Percentiles rank a stretch among this genome's conserved stretches.
Conservation (phyloP, 2,888 invertebrate genomes). For the Kuschelorhynchus macadamiae region DNA sequence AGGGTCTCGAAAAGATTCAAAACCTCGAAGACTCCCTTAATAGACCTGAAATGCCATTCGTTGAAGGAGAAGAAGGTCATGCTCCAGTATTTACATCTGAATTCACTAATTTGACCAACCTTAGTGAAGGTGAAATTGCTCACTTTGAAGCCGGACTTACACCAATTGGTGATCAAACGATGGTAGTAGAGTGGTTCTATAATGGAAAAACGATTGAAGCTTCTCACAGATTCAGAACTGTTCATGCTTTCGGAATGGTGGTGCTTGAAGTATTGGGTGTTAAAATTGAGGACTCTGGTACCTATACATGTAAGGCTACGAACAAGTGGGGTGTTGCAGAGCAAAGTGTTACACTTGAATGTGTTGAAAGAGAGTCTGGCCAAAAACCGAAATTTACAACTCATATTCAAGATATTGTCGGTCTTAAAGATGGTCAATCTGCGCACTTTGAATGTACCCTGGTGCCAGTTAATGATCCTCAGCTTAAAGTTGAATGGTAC, state of each 20-base stretch:
- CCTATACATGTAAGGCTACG: conserved; percentile 89
- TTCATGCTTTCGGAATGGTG: conserved; percentile 98
- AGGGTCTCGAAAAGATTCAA: conserved; percentile 92
- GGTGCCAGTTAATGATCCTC: conserved; percentile 93
- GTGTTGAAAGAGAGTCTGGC: conserved; percentile 87
- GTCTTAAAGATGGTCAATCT: conserved; percentile 92
- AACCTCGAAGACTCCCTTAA: conserved; percentile 90
- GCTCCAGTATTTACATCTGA: conserved; percentile 91
- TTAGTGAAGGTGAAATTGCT: conserved; percentile 96
- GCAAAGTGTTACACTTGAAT: conserved; percentile 86
- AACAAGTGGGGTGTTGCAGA: conserved; percentile 92
- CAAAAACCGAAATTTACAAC: conserved; percentile 91
- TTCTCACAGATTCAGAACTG: conserved; percentile 91
- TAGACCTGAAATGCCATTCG: conserved; percentile 77
- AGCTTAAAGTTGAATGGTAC: conserved; percentile 96
- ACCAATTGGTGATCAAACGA: conserved; percentile 93
- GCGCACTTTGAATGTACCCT: conserved; percentile 97
- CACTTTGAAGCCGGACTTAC: conserved; percentile 97
- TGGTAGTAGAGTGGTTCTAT: conserved; percentile 97
- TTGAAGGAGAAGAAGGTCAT: conserved; percentile 84
- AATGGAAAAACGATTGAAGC: conserved; percentile 91
- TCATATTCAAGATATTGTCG: conserved; percentile 86
- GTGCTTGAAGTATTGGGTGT: conserved; percentile 96
- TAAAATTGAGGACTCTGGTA: conserved; percentile 92
- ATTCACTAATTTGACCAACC: conserved; percentile 84